A percentile compares a stretch with the other conserved stretches of the same genome.
Evolutionary conservation across 1,140 invertebrate genomes (phyloP).

Genomic region (Drosophila miranda): DNA sequence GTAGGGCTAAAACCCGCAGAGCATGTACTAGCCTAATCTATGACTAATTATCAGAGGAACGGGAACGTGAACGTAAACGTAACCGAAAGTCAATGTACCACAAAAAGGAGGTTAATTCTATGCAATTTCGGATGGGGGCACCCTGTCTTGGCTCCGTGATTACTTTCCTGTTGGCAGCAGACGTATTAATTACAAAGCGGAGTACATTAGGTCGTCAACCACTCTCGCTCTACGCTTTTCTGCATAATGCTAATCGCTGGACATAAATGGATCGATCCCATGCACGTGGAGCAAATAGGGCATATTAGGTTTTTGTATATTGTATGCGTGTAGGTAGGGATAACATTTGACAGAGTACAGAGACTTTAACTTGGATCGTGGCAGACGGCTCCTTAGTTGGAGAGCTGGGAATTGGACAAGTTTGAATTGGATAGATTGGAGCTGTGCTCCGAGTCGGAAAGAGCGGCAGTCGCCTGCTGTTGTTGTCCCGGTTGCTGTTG

Average conservation of each 20-base stretch:
- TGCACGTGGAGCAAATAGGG: neutral
- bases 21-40: conserved; percentile 33
- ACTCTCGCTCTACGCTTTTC: conserved; percentile 1
- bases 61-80: conserved; percentile 8
- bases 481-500: conserved; percentile 44
- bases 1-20: neutral
- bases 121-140: conserved; percentile 36
- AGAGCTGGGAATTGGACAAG: conserved; percentile 61
- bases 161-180: conserved; percentile 39
- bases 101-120: conserved; percentile 56
- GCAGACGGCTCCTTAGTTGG: conserved; percentile 38
- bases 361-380: conserved; percentile 6
- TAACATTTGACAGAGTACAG: conserved; percentile 53
- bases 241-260: conserved; percentile 29
- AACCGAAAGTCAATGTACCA: conserved; percentile 46
- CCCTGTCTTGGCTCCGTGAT: conserved; percentile 17
- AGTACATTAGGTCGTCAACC: conserved; percentile 41
- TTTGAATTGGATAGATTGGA: conserved; percentile 66
- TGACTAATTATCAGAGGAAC: conserved; percentile 47
- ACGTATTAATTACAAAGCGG: conserved; percentile 56
- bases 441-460: conserved; percentile 69
- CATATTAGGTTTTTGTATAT: conserved; percentile 43
- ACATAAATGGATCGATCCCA: conserved; percentile 24
- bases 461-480: conserved; percentile 41
- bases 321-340: conserved; percentile 47